Base-by-base conservation (phyloP, 2,113 vertebrate genomes). In the Typhlomys cinereus region DNA sequence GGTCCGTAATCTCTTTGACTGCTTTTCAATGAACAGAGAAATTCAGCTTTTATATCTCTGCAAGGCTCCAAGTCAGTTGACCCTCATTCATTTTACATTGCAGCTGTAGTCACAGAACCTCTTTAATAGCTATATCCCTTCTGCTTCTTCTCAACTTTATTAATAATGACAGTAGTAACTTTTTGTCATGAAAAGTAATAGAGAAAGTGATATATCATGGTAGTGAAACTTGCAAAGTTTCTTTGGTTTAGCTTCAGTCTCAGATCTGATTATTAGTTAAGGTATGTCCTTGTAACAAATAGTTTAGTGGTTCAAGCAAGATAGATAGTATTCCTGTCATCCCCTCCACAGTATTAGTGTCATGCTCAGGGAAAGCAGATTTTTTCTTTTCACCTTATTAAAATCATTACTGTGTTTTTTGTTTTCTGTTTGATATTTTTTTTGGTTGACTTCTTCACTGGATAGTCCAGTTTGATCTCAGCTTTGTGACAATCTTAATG, bases 21-120 rank as follows among this genome's bases (percentile, higher is more conserved):
- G 79, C 15, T 79, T 17, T 36, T 74, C 27, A 69, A 80, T 64
- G 39, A 44, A 83, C 36, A 79, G 46, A 89, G n/a, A 57, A 44
- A 74, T 57, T 25, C 50, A 61, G 57, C 9, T 86, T 95, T 93
- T 78, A 83, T n/a, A 93, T 78, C 59, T 61, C 61, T 61, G 29
- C 14, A 41, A 64, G 69, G 7, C 29, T 74, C 70, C 66, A 79
- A 13, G 52, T 48, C 54, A 44, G 48, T 44, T 34, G 34, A 36
- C 78, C 73, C 50, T 67, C 69, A 54, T 46, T 85, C 81, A 78
- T 71, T 88, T 94, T 48, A 66, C 21, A 48, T 20, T 36, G 36
- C 27, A 62, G 50, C 50, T 62, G 18, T 6, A 31, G 25, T n/a
- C n/a, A 73, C 74, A 67, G 74, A 74, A 17, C 85, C 36, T 64